Conservation (phyloP, 2,113 vertebrate species). For the Hydrolagus affinis region DNA sequence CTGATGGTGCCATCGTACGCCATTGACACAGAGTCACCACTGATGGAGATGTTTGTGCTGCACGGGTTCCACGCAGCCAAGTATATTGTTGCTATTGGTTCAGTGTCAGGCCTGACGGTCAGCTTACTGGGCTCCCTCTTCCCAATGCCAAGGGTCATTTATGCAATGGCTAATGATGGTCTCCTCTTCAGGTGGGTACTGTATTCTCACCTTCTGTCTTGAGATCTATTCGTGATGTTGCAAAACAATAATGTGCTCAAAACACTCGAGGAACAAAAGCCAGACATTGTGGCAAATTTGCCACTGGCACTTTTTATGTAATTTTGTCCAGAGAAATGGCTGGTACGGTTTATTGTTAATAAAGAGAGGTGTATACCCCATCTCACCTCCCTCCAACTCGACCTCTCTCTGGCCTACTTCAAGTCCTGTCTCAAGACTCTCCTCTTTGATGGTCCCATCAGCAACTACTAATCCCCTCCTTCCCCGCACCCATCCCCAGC, state of each 20-base stretch:
- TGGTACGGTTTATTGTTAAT: too few species aligned
- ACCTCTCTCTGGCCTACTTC: too few species aligned
- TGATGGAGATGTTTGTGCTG: constrained; percentile 94
- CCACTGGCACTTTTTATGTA: too few species aligned
- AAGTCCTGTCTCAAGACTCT: too few species aligned
- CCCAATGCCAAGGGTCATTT: constrained; percentile 92
- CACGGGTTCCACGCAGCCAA: constrained; percentile 82
- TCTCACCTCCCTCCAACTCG: too few species aligned
- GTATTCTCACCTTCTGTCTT: neutral
- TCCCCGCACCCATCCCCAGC: too few species aligned
- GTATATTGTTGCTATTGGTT: constrained; percentile 79
- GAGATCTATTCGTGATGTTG: neutral
- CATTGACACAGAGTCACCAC: constrained; percentile 84
- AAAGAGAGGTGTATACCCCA: too few species aligned
- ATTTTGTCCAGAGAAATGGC: too few species aligned
- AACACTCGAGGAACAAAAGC: too few species aligned
- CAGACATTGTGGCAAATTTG: too few species aligned
- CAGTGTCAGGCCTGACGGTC: constrained; percentile 81
- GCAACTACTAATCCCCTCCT: too few species aligned
- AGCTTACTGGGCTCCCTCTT: constrained; percentile 91
- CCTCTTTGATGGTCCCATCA: too few species aligned
- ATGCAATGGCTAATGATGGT: constrained; percentile 89
- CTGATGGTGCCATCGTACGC: constrained; percentile 85
- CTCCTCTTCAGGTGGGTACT: constrained; percentile 84
- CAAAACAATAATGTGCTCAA: neutral